Evolutionary conservation across 2,113 vertebrate genomes (phyloP).

Genomic region (Periophthalmus modestus): DNA sequence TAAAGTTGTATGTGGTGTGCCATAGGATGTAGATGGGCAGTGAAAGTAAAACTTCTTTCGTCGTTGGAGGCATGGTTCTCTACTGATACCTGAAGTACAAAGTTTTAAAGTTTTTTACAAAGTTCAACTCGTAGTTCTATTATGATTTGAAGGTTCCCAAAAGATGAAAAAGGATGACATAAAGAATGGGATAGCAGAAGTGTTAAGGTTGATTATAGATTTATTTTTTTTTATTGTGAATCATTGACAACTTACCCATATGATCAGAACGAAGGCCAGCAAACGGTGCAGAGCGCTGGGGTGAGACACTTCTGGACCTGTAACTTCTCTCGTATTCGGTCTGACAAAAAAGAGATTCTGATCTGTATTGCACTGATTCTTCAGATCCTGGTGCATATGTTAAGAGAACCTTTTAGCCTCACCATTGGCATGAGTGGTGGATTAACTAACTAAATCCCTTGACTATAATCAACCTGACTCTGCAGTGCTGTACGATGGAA

Average conservation of each 20-base stretch:
- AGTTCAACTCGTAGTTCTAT: background rate
- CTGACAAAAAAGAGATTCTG: slow-evolving; percentile 1
- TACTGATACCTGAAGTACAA: slow-evolving; percentile 42
- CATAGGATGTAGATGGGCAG: slow-evolving; percentile 11
- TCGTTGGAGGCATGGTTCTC: slow-evolving; percentile 43
- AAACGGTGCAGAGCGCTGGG: slow-evolving; percentile 26
- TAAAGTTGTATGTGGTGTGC: background rate
- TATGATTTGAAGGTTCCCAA: background rate
- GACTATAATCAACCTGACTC: slow-evolving; percentile 16
- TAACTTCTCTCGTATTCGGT: slow-evolving; percentile 62
- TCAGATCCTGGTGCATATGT: background rate
- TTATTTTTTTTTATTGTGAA: too few species aligned
- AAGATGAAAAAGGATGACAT: too few species aligned
- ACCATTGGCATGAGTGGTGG: background rate
- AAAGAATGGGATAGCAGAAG: too few species aligned
- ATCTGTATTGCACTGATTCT: background rate
- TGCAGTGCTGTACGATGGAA: background rate
- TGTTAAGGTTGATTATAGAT: too few species aligned
- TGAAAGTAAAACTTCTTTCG: slow-evolving; percentile 8
- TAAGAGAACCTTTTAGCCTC: background rate
- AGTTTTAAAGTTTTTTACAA: background rate
- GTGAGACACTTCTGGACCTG: slow-evolving; percentile 40
- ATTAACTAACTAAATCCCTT: slow-evolving; percentile 27
- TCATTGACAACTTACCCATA: slow-evolving; percentile 27
- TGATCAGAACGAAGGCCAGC: slow-evolving; percentile 35